These are phyloP conservation scores for Tylochromis polylepis DNA, from an alignment of 2,113 vertebrate species.

Conservation along the genomic window DNA sequence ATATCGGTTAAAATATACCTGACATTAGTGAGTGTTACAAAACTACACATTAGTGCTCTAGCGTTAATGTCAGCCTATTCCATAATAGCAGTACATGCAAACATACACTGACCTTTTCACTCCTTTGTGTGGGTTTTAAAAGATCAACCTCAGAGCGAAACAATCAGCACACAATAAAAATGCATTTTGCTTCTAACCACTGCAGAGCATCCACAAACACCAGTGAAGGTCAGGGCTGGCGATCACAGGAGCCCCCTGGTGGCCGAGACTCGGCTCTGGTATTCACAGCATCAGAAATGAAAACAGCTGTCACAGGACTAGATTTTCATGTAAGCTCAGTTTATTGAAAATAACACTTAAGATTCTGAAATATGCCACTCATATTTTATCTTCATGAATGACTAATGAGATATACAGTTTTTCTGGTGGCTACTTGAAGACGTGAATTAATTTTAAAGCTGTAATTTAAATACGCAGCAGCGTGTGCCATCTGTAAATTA, in stretches of 20 bases:
- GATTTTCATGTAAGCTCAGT: not conserved
- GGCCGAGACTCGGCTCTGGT: not conserved
- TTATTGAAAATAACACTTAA: conserved; percentile 26
- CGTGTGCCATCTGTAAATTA: not conserved
- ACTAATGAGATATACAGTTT: not conserved
- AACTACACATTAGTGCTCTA: not conserved
- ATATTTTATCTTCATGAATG: not conserved
- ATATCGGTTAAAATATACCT: not conserved
- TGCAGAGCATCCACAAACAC: not conserved
- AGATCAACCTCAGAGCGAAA: not conserved
- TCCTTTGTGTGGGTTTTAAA: not conserved
- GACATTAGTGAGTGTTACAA: not conserved
- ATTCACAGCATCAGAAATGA: not conserved
- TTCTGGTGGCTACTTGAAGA: not conserved
- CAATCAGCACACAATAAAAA: not conserved
- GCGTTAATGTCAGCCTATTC: not conserved
- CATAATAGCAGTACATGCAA: not conserved
- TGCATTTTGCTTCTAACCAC: not conserved
- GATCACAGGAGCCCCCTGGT: conserved; percentile 34
- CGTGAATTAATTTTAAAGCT: not conserved
- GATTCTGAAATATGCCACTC: not conserved
- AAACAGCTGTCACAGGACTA: not conserved
- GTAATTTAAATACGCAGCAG: not conserved
- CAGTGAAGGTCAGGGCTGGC: not conserved
- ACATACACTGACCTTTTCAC: not conserved